A percentile compares a stretch with the other conserved stretches of the same genome.
Conservation (phyloP, 2,797 vertebrate species). For the Protonibea diacanthus region DNA sequence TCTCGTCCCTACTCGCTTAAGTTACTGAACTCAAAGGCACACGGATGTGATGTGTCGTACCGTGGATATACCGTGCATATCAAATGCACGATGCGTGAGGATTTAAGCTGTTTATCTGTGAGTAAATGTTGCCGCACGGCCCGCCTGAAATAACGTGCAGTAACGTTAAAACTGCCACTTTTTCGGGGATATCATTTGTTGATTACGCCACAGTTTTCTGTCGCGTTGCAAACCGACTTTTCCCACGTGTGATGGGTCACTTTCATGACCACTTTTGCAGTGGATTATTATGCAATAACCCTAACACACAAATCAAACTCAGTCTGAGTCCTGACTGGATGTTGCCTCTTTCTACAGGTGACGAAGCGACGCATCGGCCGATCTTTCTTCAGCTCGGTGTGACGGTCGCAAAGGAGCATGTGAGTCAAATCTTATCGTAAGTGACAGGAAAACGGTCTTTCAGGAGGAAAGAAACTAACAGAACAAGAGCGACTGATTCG, state of each 20-base stretch:
- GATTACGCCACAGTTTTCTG: too few relatives aligned
- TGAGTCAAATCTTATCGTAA: not conserved
- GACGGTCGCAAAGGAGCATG: not conserved
- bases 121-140: not conserved
- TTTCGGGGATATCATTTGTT: too few relatives aligned
- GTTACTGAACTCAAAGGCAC: not conserved
- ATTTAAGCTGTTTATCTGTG: not conserved
- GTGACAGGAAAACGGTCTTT: not conserved
- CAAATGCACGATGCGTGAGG: not conserved
- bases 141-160: not conserved
- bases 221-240: not conserved
- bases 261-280: too few relatives aligned
- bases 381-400: not conserved
- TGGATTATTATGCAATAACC: too few relatives aligned
- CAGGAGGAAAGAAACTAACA: not conserved
- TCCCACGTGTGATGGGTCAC: too few relatives aligned
- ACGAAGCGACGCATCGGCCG: not conserved
- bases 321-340: not conserved
- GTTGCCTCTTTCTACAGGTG: not conserved
- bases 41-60: not conserved
- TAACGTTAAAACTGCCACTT: not conserved
- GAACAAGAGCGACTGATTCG: not conserved
- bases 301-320: not conserved
- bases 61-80: not conserved
- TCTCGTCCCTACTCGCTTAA: too few relatives aligned